Base-by-base conservation (phyloP, 2,888 invertebrate genomes). In the Thyatira batis region DNA sequence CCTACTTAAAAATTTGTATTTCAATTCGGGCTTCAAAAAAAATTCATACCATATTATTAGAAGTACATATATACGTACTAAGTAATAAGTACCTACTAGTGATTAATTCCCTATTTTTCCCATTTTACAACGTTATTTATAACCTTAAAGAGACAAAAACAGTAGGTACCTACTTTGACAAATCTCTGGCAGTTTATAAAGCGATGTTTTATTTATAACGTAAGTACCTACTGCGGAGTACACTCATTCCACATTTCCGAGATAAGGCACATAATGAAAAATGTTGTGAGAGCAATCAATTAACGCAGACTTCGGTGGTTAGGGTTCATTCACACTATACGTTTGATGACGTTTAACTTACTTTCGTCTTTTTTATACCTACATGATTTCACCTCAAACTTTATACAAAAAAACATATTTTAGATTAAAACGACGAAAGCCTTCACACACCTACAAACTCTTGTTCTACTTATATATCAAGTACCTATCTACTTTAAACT, bases 271-370 rank as follows among this genome's bases (percentile, higher is more conserved):
- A 45, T 51, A 44, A 55, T 57, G 52, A 57, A 51, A 53, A 55
- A 57, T 57, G 50, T 49, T 49, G 50, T 56, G 39, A 25, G 45
- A 43, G 39, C 53, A 55, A 63, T 63, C 58, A 57, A 60, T 63
- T 60, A 57, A 39, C 30, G 50, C 25, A 20, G 46, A 25, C 13
- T 28, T 17, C 45, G 27, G 25, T 23, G 17, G 17, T n/a, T 30
- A 30, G 9, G 30, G 11, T 23, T 5, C 46, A 17, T 17, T 10
- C 52, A 52, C 27, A 20, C 9, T 13, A 46, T 11, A 46, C 44
- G 50, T 17, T n/a, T 4, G 13, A 33, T 3, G 33, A 33, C 13
- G 33, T 13, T 33, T n/a, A 33, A 33, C 33, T n/a, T 33, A 13
- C 3, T 3, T 33, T 2, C 6, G 1, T 28, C 3, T 28, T 9